Base-by-base conservation (phyloP, 2,888 invertebrate species). In the Heterodera filipjevi region DNA sequence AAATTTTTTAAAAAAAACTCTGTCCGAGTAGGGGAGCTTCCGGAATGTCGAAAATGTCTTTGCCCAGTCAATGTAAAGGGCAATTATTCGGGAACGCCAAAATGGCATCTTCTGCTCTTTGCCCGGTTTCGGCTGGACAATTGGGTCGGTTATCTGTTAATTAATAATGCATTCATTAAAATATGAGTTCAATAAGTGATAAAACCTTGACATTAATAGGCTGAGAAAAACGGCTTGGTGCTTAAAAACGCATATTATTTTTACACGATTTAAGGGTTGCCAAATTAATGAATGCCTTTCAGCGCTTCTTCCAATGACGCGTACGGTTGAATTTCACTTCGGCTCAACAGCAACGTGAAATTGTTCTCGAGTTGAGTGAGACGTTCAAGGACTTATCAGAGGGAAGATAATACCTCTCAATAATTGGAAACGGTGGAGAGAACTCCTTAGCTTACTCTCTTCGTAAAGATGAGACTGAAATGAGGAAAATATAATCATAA, bases 11-110 rank as follows among this genome's bases (percentile, higher is more conserved):
- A 32, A 30, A 53, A 66, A 30, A 68, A 86, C 88, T 81, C 89
- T 86, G 71, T 88, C 88, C 6, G 88, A 82, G 64, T 87, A 84
- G 6, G 88, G 88, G 14, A 88, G 81, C 78, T 86, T 86, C 49
- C 86, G 76, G 74, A 88, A 88, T 19, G 84, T 80, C 44, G 84
- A 76, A 70, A 88, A 89, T 0, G 88, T 89, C 80, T 89, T 89
- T 10, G 86, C 87, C 88, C 88, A 88, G 72, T 88, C 88, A 46
- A 88, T 86, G 79, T 88, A 88, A 12, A 88, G 77, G 35, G 88
- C 84, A 53, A 88, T 87, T 16, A 88, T 82, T 12, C 88, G 79
- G 27, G 85, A 84, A 68, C 88, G 80, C 87, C 87, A 89, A 78
- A 87, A 88, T 12, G 87, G 87, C 86, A 88, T 84, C 73, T 87